Evolutionary conservation across 2,113 vertebrate species (phyloP), one percentile per base, ranked within the genome.

Genomic region (Hippopotamus amphibius): DNA sequence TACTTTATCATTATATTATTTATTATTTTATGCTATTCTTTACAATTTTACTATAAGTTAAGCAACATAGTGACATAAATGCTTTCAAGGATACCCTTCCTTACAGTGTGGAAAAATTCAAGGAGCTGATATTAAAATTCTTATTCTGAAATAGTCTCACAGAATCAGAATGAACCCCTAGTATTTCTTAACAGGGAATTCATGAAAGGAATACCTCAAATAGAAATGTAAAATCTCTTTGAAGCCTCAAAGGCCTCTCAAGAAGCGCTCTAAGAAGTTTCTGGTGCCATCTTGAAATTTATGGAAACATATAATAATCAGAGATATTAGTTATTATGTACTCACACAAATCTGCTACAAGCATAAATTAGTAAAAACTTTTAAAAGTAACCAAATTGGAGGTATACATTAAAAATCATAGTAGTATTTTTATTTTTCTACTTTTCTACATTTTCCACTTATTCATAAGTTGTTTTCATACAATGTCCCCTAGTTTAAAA

Each of bases 361-460:
- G 46, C 91, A 0, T 72, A 86, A 86, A 79, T 33, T 43, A 74
- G 46, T 43, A n/a, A 88, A 74, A 95, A 83, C 33, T 55, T 63
- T 79, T 55, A 57, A 53, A 90, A 48, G 74, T 84, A 65, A 48
- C n/a, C 28, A 81, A 81, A 87, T 65, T 72, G 37, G 24, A 50
- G 37, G 16, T 57, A 57, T 48, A 71, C 33, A 80, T 46, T 53
- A 86, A 91, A 33, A 86, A 53, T n/a, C 16, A 11, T 69, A 86
- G 53, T 6, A 37, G 17, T 82, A 88, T 88, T 72, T 87, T 48
- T 88, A 69, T 74, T 88, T 82, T 81, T 83, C 61, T 82, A 81
- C 66, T 88, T 66, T 66, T 90, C 50, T 84, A 48, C 16, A 95
- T 77, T 90, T 87, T 80, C 30, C 43, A 95, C 55, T 41, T 46